phyloP scores from a whole-genome alignment of 1,140 invertebrate genomes.

The Orussus abietinus region DNA sequence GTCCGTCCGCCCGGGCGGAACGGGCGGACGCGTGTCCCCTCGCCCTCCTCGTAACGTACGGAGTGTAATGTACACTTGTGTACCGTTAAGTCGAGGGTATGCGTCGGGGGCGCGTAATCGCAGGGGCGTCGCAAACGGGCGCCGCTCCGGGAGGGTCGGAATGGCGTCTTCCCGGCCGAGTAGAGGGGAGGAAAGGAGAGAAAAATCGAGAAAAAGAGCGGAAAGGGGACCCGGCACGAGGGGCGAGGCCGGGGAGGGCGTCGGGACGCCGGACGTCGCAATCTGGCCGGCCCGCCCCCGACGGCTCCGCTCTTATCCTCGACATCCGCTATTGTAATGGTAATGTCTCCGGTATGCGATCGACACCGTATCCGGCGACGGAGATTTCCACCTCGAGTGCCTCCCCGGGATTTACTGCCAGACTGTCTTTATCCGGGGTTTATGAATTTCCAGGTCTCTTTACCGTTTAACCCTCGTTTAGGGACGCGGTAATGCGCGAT shows the following conservation, averaged over 20 bases:
- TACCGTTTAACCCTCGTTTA: no score
- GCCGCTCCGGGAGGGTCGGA: constrained; percentile 15
- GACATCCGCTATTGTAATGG: constrained; percentile 38
- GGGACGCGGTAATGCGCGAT: no score
- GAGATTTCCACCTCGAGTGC: constrained; percentile 1
- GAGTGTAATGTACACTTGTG: constrained; percentile 13
- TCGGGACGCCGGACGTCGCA: constrained; percentile 44
- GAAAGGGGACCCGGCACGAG: no score
- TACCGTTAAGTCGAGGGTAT: constrained; percentile 25
- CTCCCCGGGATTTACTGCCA: no score
- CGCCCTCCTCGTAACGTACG: constrained; percentile 3
- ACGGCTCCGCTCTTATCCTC: constrained; percentile 20
- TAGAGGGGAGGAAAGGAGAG: no score
- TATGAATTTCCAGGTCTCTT: no score
- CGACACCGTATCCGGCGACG: no score
- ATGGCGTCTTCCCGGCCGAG: constrained; percentile 25
- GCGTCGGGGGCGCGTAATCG: constrained; percentile 37
- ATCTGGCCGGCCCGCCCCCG: constrained; percentile 42
- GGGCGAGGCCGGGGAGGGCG: constrained; percentile 16
- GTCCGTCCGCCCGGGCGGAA: constrained; percentile 27
- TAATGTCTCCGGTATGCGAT: no score
- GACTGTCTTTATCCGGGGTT: no score
- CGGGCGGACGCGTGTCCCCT: constrained; percentile 33
- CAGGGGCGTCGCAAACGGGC: constrained; percentile 33
- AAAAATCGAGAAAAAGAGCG: no score